phyloP scores from a whole-genome alignment of 2,888 invertebrate genomes.

The Drosophila kambysellisi region DNA sequence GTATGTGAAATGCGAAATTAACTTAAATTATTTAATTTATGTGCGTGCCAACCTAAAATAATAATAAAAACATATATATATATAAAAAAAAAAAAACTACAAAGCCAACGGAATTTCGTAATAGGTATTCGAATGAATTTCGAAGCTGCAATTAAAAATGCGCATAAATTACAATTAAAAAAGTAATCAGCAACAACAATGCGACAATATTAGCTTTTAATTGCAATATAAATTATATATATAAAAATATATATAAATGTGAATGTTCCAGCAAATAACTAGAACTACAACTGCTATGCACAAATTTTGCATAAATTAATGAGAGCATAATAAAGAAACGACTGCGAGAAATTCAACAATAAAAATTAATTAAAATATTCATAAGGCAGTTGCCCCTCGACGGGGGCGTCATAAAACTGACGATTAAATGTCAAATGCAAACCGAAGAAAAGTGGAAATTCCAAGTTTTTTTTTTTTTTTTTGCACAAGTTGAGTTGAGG shows the following conservation, averaged over 20 bases:
- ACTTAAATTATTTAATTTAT: conserved; percentile 78
- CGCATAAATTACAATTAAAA: conserved; percentile 69
- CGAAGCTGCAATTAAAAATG: conserved; percentile 65
- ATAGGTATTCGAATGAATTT: conserved; percentile 14
- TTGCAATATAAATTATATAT: conserved; percentile 76
- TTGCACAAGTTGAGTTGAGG: background rate
- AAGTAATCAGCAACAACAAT: conserved; percentile 8
- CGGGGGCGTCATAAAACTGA: conserved; percentile 45
- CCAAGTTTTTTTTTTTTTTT: conserved; percentile 3
- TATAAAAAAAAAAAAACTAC: conserved; percentile 17
- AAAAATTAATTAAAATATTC: conserved; percentile 77
- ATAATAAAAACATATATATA: background rate
- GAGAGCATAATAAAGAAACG: background rate
- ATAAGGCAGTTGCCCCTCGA: conserved; percentile 50
- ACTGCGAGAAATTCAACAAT: conserved; percentile 51
- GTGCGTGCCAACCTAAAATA: conserved; percentile 18
- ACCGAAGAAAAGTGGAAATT: background rate
- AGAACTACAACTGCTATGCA: conserved; percentile 25
- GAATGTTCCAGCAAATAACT: conserved; percentile 24
- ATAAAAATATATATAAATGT: conserved; percentile 77
- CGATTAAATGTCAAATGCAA: conserved; percentile 66
- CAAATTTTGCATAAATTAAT: conserved; percentile 71
- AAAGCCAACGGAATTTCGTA: conserved; percentile 41
- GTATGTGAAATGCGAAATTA: conserved; percentile 61
- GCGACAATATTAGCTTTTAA: conserved; percentile 74